These are phyloP conservation scores for Ambastaia sidthimunki DNA, from an alignment of 2,797 vertebrate species.

Conservation along the genomic window DNA sequence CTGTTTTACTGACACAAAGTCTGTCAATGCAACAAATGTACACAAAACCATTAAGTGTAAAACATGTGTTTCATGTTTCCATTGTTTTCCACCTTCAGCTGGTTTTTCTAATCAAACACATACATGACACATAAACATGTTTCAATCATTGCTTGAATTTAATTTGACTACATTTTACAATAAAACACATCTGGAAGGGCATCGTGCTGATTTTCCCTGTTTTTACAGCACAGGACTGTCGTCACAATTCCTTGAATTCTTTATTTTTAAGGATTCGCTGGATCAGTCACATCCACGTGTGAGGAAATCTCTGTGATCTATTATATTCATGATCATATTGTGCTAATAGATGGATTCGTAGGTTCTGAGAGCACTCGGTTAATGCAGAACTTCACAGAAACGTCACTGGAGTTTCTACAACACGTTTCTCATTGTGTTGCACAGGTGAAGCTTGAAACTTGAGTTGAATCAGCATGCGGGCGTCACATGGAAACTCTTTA, in stretches of 20 bases:
- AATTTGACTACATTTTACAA: too few relatives aligned
- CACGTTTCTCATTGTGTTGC: constrained; percentile 38
- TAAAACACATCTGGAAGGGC: neutral
- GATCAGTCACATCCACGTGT: constrained; percentile 10
- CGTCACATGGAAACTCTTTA: neutral
- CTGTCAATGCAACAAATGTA: too few relatives aligned
- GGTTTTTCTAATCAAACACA: too few relatives aligned
- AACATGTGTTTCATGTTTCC: too few relatives aligned
- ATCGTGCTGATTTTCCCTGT: too few relatives aligned
- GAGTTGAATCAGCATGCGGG: constrained; percentile 20
- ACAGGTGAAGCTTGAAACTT: constrained; percentile 16
- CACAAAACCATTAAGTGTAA: too few relatives aligned
- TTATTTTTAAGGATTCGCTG: constrained; percentile 1
- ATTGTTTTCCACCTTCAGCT: too few relatives aligned
- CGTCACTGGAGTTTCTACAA: constrained; percentile 13
- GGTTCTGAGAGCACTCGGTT: constrained; percentile 14
- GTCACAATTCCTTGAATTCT: constrained; percentile 50
- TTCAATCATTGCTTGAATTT: neutral
- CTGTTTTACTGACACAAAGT: too few relatives aligned
- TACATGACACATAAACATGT: too few relatives aligned
- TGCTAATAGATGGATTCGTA: constrained; percentile 30
- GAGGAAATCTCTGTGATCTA: constrained; percentile 4
- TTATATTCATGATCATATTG: constrained; percentile 47
- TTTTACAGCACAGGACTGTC: constrained; percentile 62
- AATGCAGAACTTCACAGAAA: constrained; percentile 2